Conservation (phyloP, 1,140 invertebrate species). For the Drosophila kurseongensis region DNA sequence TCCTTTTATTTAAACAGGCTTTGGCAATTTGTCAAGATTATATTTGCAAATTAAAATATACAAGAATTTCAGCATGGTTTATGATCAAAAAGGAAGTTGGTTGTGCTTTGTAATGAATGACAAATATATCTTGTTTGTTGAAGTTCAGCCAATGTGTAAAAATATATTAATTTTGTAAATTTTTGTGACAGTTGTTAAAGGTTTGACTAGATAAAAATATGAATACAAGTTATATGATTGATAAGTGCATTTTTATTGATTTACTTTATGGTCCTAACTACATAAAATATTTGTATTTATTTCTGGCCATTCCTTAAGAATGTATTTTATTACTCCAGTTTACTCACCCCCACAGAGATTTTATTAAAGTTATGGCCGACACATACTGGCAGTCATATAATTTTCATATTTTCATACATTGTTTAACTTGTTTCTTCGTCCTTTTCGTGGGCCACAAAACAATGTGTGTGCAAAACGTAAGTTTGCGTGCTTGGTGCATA, state of each 20-base stretch:
- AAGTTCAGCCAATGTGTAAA: not conserved
- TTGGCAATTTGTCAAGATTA: constrained; percentile 25
- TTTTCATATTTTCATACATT: constrained; percentile 83
- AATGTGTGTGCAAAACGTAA: constrained; percentile 83
- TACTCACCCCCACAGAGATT: constrained; percentile 46
- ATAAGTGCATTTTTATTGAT: not conserved
- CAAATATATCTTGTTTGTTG: constrained; percentile 2
- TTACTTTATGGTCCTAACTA: not conserved
- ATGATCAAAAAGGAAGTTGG: not conserved
- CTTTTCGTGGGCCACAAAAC: constrained; percentile 35
- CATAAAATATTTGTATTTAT: constrained; percentile 5
- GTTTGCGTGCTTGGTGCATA: constrained; percentile 79
- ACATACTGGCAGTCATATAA: constrained; percentile 77
- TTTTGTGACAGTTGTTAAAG: not conserved
- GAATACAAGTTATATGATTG: too few species aligned
- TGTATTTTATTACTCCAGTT: constrained; percentile 23
- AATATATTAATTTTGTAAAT: not conserved
- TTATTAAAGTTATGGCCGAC: constrained; percentile 76
- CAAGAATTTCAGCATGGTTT: not conserved
- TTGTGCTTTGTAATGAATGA: not conserved
- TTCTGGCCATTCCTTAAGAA: not conserved
- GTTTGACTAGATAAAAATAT: too few species aligned
- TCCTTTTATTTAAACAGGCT: constrained; percentile 11
- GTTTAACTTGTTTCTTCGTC: constrained; percentile 62
- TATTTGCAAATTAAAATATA: constrained; percentile 14